These are phyloP conservation scores for Eupithecia subfuscata DNA, from an alignment of 2,888 invertebrate species.

Conservation along the genomic window DNA sequence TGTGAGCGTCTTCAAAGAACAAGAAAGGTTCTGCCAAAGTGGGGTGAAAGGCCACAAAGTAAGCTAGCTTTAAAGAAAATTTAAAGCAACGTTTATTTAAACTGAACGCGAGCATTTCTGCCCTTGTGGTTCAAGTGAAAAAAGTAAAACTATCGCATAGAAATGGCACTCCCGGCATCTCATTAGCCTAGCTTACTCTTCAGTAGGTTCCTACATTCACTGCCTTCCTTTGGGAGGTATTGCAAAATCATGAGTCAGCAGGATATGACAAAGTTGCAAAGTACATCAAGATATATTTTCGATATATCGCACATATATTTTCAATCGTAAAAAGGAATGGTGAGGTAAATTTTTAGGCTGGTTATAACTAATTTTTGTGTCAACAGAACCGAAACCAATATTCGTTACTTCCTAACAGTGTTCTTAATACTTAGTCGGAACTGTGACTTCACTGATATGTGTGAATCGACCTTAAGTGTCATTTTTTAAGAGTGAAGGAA, in stretches of 20 bases:
- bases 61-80: slow-evolving; percentile 24
- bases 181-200: background rate
- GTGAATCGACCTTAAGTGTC: too few relatives aligned
- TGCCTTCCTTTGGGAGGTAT: background rate
- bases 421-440: too few relatives aligned
- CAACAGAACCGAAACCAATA: too few relatives aligned
- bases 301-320: too few relatives aligned
- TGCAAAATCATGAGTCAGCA: too few relatives aligned
- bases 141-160: slow-evolving; percentile 10
- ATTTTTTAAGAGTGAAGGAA: background rate
- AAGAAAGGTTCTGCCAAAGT: slow-evolving; percentile 21
- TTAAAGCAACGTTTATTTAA: slow-evolving; percentile 29
- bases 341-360: too few relatives aligned
- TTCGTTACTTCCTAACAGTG: too few relatives aligned
- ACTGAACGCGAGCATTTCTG: slow-evolving; percentile 22
- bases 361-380: too few relatives aligned
- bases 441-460: too few relatives aligned
- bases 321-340: too few relatives aligned
- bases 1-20: slow-evolving; percentile 22
- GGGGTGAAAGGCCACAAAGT: slow-evolving; percentile 23
- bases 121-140: slow-evolving; percentile 15
- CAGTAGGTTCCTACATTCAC: background rate
- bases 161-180: background rate
- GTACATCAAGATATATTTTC: too few relatives aligned
- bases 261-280: too few relatives aligned